Conservation (phyloP, 2,113 vertebrate genomes). For the Tupaia tana region DNA sequence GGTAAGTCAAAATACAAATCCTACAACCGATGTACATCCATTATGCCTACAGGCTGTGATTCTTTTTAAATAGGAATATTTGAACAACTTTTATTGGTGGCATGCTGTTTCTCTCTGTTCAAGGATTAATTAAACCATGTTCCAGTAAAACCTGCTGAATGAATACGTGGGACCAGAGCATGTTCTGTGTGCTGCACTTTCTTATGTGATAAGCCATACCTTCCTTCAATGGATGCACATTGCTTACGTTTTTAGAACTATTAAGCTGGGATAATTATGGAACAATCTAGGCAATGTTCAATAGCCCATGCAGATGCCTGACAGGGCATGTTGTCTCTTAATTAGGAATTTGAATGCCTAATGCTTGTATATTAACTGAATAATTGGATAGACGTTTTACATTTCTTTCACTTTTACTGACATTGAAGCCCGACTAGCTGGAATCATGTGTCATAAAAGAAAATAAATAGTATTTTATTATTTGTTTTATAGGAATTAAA, state of each 20-base stretch:
- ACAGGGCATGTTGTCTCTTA: constrained; percentile 95
- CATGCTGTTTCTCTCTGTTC: constrained; percentile 67
- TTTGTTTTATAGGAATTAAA: background rate
- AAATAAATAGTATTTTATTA: background rate
- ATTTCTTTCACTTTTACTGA: constrained; percentile 88
- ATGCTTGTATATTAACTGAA: constrained; percentile 93
- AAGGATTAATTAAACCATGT: constrained; percentile 85
- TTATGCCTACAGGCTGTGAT: constrained; percentile 51
- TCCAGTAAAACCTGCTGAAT: constrained; percentile 85
- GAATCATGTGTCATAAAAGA: constrained; percentile 39
- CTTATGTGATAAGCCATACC: constrained; percentile 81
- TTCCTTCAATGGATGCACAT: constrained; percentile 84
- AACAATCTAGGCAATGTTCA: constrained; percentile 91
- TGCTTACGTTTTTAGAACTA: constrained; percentile 89
- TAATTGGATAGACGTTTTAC: constrained; percentile 94
- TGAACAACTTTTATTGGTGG: constrained; percentile 75
- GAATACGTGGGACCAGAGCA: constrained; percentile 81
- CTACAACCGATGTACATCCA: constrained; percentile 25
- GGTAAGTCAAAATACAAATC: background rate
- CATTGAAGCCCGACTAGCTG: constrained; percentile 82
- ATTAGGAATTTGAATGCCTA: constrained; percentile 95
- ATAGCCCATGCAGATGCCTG: constrained; percentile 93
- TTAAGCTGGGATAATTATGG: constrained; percentile 92
- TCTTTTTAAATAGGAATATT: constrained; percentile 70
- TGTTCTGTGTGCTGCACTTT: constrained; percentile 79